Base-by-base conservation (phyloP, 2,113 vertebrate genomes). In the Budorcas taxicolor region DNA sequence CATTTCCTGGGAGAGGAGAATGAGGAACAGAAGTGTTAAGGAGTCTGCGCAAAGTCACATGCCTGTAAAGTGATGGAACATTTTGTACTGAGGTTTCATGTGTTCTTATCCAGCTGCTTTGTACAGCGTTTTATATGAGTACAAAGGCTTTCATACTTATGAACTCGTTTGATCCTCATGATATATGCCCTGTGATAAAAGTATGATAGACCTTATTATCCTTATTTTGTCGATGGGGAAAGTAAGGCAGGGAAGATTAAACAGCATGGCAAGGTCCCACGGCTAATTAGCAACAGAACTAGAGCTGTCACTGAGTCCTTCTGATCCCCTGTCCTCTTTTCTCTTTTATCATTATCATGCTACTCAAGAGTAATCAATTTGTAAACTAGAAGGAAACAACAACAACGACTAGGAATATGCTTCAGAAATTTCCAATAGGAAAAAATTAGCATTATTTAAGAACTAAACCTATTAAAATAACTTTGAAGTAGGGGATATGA, bases 381-480 rank as follows among this genome's bases (percentile, higher is more conserved):
- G 85, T 86, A 91, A 95, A 94, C 25, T 76, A 92, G 64, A 94
- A 62, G 74, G 67, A 92, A 97, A 47, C n/a, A 90, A 92, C 50
- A 64, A 93, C 21, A 58, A 93, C 7, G 60, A 87, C 9, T 76
- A 87, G 25, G 47, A 84, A 91, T 82, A 53, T 62, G 47, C 78
- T 95, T 90, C 78, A 86, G 88, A 97, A 96, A 96, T 76, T 88
- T 90, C 52, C 74, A 90, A 67, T 15, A 60, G 27, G 36, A 93
- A 96, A 93, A 87, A 81, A 89, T 43, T 47, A 81, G 14, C 52
- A 95, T 85, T 64, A 90, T 95, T 96, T 97, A 78, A 29, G 95
- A 88, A 58, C 31, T 40, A 96, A 93, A 64, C 16, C 7, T 85
- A 80, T 62, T 91, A 86, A 94, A 95, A 86, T 67, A 93, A 89